Percentiles rank a stretch among this genome's conserved stretches.
These are phyloP conservation scores for Rhegmatorhina hoffmannsi DNA, from an alignment of 2,113 vertebrate genomes.

Conservation along the genomic window DNA sequence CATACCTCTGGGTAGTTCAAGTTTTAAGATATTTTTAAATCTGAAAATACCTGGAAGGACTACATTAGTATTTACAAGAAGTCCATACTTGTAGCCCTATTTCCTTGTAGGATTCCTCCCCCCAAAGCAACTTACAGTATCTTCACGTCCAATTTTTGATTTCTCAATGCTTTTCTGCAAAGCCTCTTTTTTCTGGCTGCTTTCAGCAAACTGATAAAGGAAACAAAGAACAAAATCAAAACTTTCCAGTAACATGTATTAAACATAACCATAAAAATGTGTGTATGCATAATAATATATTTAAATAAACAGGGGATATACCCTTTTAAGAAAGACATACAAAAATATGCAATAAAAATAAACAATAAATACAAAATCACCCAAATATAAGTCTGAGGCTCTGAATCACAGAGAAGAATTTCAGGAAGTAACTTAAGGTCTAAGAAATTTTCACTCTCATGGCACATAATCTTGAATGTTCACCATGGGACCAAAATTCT, in stretches of 20 bases:
- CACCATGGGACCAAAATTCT: neutral
- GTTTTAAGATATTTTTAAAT: neutral
- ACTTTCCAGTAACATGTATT: neutral
- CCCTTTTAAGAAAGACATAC: neutral
- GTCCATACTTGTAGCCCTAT: neutral
- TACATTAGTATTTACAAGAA: neutral
- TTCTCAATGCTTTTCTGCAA: conserved; percentile 83
- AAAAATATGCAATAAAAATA: neutral
- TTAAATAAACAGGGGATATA: neutral
- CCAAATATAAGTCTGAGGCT: neutral
- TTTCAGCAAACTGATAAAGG: conserved; percentile 80
- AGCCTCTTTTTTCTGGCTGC: conserved; percentile 77
- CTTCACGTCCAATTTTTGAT: conserved; percentile 87
- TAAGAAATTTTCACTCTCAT: neutral
- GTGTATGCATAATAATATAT: neutral
- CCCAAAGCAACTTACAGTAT: conserved; percentile 83
- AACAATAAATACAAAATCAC: neutral
- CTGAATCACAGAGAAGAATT: neutral
- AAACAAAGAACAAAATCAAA: conserved; percentile 32
- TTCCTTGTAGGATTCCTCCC: neutral
- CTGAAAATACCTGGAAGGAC: neutral
- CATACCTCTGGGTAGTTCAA: neutral
- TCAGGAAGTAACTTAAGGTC: neutral
- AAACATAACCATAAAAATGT: neutral
- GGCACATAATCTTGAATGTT: neutral